These are phyloP conservation scores for Ailuropoda melanoleuca DNA, from an alignment of 2,113 vertebrate species.

Conservation along the genomic window DNA sequence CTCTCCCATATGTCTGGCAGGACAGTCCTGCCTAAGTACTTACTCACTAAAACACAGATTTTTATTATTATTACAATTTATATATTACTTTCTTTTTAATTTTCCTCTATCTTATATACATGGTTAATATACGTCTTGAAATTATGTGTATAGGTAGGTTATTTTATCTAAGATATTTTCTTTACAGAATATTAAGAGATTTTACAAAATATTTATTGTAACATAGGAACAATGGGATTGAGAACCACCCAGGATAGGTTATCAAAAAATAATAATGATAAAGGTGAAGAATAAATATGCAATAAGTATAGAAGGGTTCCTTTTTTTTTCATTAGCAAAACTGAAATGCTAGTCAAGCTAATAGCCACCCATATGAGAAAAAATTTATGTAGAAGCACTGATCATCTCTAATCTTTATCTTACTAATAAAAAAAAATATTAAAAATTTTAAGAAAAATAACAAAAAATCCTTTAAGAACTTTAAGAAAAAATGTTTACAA, in stretches of 20 bases:
- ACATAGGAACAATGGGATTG: not conserved
- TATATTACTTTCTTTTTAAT: not conserved
- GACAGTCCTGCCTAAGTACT: not conserved
- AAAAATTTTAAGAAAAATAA: not conserved
- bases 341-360: not conserved
- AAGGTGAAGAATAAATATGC: not conserved
- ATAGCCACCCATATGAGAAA: not conserved
- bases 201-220: not conserved
- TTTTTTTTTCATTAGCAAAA: not conserved
- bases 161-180: not conserved
- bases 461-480: not conserved
- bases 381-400: not conserved
- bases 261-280: not conserved
- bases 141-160: not conserved
- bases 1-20: not conserved
- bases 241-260: not conserved
- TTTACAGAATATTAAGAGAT: not conserved
- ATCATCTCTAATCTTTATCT: not conserved
- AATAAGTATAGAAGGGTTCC: not conserved
- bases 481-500: not conserved
- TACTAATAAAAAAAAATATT: not conserved
- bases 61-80: not conserved
- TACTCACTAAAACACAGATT: not conserved
- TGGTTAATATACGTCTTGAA: not conserved
- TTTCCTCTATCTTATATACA: not conserved